These are phyloP conservation scores for Diuraphis noxia DNA, from an alignment of 1,140 invertebrate genomes.

Conservation along the genomic window DNA sequence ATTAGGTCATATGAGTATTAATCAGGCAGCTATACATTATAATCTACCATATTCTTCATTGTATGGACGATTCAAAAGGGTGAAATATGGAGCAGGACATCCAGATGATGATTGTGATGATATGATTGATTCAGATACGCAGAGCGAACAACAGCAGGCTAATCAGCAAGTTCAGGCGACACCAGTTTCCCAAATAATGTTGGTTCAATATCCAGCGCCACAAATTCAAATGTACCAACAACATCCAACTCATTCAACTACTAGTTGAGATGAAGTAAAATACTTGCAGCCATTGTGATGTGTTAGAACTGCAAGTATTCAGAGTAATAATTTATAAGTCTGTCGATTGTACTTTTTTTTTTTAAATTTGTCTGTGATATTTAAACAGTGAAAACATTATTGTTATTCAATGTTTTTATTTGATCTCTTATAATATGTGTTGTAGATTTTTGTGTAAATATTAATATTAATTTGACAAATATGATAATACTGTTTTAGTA, in stretches of 20 bases:
- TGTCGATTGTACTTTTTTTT: neutral
- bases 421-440: slow-evolving; percentile 20
- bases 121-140: slow-evolving; percentile 32
- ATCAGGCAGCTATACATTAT: slow-evolving; percentile 89
- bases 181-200: slow-evolving; percentile 57
- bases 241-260: slow-evolving; percentile 48
- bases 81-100: slow-evolving; percentile 63
- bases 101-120: slow-evolving; percentile 56
- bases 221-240: slow-evolving; percentile 58
- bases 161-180: slow-evolving; percentile 33
- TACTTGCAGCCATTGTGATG: slow-evolving; percentile 54
- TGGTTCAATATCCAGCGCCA: slow-evolving; percentile 57
- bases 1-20: slow-evolving; percentile 87
- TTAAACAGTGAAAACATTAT: neutral
- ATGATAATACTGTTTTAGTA: neutral
- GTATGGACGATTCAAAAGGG: slow-evolving; percentile 83
- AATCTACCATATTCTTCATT: slow-evolving; percentile 87
- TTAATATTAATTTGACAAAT: neutral
- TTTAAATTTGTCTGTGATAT: slow-evolving; percentile 33
- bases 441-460: neutral
- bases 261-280: slow-evolving; percentile 56
- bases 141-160: slow-evolving; percentile 39
- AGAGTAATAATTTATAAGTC: slow-evolving; percentile 22
- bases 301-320: slow-evolving; percentile 31
- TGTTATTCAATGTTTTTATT: slow-evolving; percentile 29